Base-by-base conservation (phyloP, 2,888 invertebrate genomes). In the Diaphora mendica region DNA sequence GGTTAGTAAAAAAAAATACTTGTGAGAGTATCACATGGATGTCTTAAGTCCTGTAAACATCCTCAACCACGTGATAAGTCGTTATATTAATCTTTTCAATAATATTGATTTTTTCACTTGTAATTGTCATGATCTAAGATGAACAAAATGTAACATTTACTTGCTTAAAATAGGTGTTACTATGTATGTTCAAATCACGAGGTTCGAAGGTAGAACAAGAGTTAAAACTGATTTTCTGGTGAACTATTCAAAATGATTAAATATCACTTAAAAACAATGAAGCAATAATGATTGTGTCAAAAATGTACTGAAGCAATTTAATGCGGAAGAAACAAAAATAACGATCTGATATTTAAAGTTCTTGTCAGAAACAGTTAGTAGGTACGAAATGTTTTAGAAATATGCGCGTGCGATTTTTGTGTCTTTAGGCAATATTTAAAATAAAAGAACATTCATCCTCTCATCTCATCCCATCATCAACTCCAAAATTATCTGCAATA, bases 381-480 rank as follows among this genome's bases (percentile, higher is more conserved):
- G n/a, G n/a, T n/a, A 55, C 17, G 13, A 64, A 51, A 42, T 69
- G 39, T 55, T 65, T 68, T 82, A 76, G 80, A 74, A 68, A 77
- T 72, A 79, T 82, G 83, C 80, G 81, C 81, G 85, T 85, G 85
- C 79, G 79, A 78, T 80, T 77, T 26, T 59, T 59, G 26, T 59
- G 8, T 59, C 11, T 62, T 5, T 30, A 17, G 15, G 26, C 26
- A 62, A 1, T 62, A 17, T 17, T 17, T 15, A 26, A 15, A 13
- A 59, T 26, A 26, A 26, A 13, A 59, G 59, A 26, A 59, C 26
- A 15, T 59, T 26, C 26, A 20, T n/a, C n/a, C n/a, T n/a, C n/a
- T n/a, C n/a, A n/a, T n/a, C n/a, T n/a, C n/a, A n/a, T n/a, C n/a
- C n/a, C n/a, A n/a, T n/a, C n/a, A n/a, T n/a, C n/a, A n/a, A n/a